A percentile compares a stretch with the other conserved stretches of the same genome.
phyloP scores from a whole-genome alignment of 2,797 vertebrate species.

The Sparidentex hasta region DNA sequence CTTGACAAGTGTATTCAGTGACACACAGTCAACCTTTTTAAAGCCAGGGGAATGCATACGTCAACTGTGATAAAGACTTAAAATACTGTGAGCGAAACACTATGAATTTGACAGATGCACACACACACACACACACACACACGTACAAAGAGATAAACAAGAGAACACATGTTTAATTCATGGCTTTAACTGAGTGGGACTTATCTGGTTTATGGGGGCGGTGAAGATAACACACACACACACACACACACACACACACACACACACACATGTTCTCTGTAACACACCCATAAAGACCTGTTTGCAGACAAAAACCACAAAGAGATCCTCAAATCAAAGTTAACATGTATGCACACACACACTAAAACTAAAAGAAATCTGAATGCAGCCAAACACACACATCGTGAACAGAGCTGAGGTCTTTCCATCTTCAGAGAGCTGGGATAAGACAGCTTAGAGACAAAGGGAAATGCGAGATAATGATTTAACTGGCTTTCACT shows the following conservation, averaged over 20 bases:
- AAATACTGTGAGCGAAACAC: constrained; percentile 32
- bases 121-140: neutral
- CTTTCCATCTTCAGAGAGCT: constrained; percentile 30
- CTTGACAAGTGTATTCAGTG: constrained; percentile 1
- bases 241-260: no score
- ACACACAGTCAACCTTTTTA: constrained; percentile 30
- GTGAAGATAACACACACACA: constrained; percentile 27
- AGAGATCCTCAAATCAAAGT: constrained; percentile 26
- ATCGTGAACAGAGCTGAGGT: constrained; percentile 11
- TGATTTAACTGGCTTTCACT: constrained; percentile 50
- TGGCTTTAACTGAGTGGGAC: constrained; percentile 40
- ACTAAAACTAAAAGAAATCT: constrained; percentile 9
- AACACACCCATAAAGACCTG: neutral
- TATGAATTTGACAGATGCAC: constrained; percentile 32
- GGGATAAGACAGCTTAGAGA: constrained; percentile 46
- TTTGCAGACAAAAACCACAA: constrained; percentile 20
- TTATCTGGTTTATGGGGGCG: constrained; percentile 46
- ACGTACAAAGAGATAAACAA: constrained; percentile 39
- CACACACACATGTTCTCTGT: constrained; percentile 2
- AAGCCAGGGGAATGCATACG: constrained; percentile 39
- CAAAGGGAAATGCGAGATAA: constrained; percentile 46
- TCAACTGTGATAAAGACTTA: constrained; percentile 51
- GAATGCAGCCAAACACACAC: constrained; percentile 26
- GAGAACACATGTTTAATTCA: constrained; percentile 58
- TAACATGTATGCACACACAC: constrained; percentile 11